phyloP scores from a whole-genome alignment of 2,113 vertebrate genomes.

The Cisticola juncidis region DNA sequence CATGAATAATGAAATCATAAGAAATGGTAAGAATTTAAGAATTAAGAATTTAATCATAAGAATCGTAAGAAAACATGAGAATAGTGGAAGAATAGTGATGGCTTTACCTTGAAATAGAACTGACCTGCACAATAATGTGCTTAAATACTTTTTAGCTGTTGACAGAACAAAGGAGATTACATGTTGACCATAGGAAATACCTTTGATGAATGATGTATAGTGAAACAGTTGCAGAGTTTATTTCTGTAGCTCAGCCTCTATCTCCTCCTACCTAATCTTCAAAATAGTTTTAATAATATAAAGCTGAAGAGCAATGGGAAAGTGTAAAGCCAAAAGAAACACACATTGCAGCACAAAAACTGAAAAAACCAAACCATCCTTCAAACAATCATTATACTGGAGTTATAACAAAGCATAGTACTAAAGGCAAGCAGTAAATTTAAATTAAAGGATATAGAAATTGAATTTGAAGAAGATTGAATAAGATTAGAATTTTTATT shows the following conservation, averaged over 20 bases:
- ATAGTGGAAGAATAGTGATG: background rate
- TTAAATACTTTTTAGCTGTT: background rate
- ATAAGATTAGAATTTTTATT: background rate
- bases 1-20: background rate
- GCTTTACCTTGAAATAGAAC: background rate
- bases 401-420: background rate
- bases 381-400: background rate
- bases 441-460: background rate
- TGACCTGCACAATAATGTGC: background rate
- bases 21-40: too few species aligned
- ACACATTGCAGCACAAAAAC: fast-evolving
- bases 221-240: background rate
- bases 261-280: background rate
- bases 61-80: too few species aligned
- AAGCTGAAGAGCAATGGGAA: background rate
- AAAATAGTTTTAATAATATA: background rate
- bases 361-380: background rate
- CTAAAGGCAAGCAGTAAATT: background rate
- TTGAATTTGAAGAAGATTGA: background rate
- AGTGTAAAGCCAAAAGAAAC: background rate
- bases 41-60: too few species aligned
- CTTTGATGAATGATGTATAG: background rate
- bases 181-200: background rate
- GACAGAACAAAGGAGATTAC: background rate
- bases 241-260: background rate